Evolutionary conservation across 2,113 vertebrate genomes (phyloP), one percentile per base, ranked within the genome.

Genomic region (Beaufortia kweichowensis): DNA sequence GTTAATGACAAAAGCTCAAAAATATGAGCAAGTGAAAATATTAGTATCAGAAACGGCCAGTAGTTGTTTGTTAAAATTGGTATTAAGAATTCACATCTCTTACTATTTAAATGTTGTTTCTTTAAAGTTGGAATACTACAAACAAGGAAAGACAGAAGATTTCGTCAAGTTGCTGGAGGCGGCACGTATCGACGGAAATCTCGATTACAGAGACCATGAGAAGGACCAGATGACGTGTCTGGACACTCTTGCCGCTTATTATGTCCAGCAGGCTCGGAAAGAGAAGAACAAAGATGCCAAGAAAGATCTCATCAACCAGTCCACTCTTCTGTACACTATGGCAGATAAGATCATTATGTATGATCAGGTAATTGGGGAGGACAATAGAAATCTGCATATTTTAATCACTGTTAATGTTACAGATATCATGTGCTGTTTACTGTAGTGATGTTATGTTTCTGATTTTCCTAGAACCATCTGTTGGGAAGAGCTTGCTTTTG

Each of bases 281-380:
- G 96, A 98, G 86, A 98, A 98, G 88, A 98, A 98, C 87, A 98
- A 98, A 87, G 97, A 99, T 90, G 95, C 95, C 81, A 99, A 99
- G 88, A 99, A 99, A 83, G 97, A 99, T 85, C 95, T 98, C 77
- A 98, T 99, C 81, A 99, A 97, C 0, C 97, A 99, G 87, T 97
- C 97, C 76, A 99, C 97, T 4, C 90, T 99, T 64, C 86, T 99
- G 26, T 99, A 99, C 77, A 99, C 97, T 0, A 99, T 99, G 97
- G 97, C 97, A 59, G 97, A 99, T 87, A 99, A 99, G 90, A 98
- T 99, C 89, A 99, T 99, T 84, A 99, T 99, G 97, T 99, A 99
- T 2, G 97, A 99, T 87, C 97, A 99, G 96, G 97, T 98, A 91
- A 79, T 48, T n/a, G 21, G 24, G 23, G 33, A 17, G 0, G 19